These are phyloP conservation scores for Deilephila porcellus DNA, from an alignment of 2,888 invertebrate genomes.

Conservation along the genomic window DNA sequence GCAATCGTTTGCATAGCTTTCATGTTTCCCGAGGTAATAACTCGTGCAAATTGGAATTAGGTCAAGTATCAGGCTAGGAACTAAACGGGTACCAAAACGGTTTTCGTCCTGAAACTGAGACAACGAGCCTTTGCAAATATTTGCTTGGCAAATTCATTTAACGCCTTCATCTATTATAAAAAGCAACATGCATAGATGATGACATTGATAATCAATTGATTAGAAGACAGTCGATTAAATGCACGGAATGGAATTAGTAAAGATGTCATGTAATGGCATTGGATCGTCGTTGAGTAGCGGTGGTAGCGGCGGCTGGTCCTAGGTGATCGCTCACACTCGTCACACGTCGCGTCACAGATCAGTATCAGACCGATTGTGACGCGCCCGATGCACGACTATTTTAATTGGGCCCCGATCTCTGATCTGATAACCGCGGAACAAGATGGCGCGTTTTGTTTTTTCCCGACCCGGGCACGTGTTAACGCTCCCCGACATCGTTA, in stretches of 20 bases:
- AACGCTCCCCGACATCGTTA: slow-evolving; percentile 59
- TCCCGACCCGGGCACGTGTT: slow-evolving; percentile 71
- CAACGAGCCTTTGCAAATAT: too few relatives aligned
- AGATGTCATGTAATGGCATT: slow-evolving; percentile 11
- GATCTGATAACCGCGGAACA: slow-evolving; percentile 71
- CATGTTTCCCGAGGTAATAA: too few relatives aligned
- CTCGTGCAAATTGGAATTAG: too few relatives aligned
- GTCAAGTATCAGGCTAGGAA: too few relatives aligned
- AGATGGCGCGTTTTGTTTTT: slow-evolving; percentile 75
- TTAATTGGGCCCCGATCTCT: slow-evolving; percentile 81
- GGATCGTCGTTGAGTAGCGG: slow-evolving; percentile 10
- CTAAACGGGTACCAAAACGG: too few relatives aligned
- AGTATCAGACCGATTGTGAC: slow-evolving; percentile 77
- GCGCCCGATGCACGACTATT: slow-evolving; percentile 83
- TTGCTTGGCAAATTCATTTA: too few relatives aligned
- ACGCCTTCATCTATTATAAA: too few relatives aligned
- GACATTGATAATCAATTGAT: too few relatives aligned
- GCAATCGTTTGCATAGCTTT: too few relatives aligned
- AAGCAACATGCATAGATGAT: too few relatives aligned
- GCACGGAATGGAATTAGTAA: slow-evolving; percentile 2
- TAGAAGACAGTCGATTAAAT: background rate
- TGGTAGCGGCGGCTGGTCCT: slow-evolving; percentile 41
- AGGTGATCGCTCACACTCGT: slow-evolving; percentile 76
- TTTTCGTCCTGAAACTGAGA: too few relatives aligned
- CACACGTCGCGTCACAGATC: slow-evolving; percentile 69